phyloP scores from a whole-genome alignment of 2,797 vertebrate species.

The Melanogrammus aeglefinus region DNA sequence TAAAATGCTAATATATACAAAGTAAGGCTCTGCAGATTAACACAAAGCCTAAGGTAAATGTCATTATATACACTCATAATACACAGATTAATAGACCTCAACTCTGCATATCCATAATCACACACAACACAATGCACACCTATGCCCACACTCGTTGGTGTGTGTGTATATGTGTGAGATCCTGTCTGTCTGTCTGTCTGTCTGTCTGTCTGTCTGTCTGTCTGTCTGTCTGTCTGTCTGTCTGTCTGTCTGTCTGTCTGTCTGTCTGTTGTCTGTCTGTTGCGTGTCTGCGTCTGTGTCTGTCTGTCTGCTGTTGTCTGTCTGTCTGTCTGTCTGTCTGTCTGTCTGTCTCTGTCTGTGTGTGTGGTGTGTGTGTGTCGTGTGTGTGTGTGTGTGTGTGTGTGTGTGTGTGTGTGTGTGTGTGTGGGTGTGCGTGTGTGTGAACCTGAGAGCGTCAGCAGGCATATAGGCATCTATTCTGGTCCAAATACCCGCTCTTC shows the following conservation, averaged over 20 bases:
- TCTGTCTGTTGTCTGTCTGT: not conserved
- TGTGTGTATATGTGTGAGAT: not conserved
- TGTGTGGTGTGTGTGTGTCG: conserved; percentile 2
- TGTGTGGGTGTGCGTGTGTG: not conserved
- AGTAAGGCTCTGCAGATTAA: not conserved
- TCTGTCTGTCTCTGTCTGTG: conserved; percentile 1
- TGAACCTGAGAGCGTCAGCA: conserved; percentile 21
- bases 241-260: conserved; percentile 16
- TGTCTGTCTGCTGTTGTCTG: conserved; percentile 10
- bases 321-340: conserved; percentile 14
- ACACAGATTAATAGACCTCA: not conserved
- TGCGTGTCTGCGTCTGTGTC: too few relatives aligned
- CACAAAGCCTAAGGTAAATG: not conserved
- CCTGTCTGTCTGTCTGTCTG: conserved; percentile 17
- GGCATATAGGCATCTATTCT: conserved; percentile 35
- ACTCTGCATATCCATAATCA: not conserved
- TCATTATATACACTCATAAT: not conserved
- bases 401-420: conserved; percentile 27
- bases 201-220: not conserved
- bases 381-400: conserved; percentile 4
- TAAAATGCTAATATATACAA: not conserved
- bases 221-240: conserved; percentile 19
- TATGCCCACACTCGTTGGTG: too few relatives aligned
- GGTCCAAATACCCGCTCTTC: conserved; percentile 41
- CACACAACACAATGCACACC: not conserved